phyloP scores from a whole-genome alignment of 1,140 invertebrate species.

The Portunus trituberculatus region DNA sequence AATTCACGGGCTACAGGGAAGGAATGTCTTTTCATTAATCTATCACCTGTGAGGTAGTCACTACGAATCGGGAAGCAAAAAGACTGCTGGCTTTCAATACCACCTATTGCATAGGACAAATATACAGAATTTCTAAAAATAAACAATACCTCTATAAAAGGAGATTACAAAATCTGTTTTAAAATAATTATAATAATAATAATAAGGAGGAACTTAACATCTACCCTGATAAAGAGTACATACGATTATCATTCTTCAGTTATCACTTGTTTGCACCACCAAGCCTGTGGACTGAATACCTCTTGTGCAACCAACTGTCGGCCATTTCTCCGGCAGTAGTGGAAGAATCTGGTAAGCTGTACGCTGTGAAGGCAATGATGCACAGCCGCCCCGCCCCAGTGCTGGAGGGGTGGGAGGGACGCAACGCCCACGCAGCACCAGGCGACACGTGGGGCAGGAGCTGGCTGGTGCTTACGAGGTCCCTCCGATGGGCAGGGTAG shows the following conservation, averaged over 20 bases:
- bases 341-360: conserved; percentile 68
- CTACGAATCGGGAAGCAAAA: conserved; percentile 72
- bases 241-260: conserved; percentile 74
- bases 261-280: conserved; percentile 75
- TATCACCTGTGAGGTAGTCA: conserved; percentile 77
- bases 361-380: conserved; percentile 73
- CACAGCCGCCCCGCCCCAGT: conserved; percentile 30
- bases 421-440: too few species aligned
- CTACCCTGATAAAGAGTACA: conserved; percentile 77
- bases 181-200: conserved; percentile 61
- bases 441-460: neutral
- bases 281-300: conserved; percentile 70
- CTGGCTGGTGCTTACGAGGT: neutral
- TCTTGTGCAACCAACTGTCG: conserved; percentile 57
- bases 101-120: conserved; percentile 78
- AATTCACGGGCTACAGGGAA: conserved; percentile 73
- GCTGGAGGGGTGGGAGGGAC: too few species aligned
- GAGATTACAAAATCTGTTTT: conserved; percentile 73
- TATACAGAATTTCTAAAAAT: conserved; percentile 74
- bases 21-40: conserved; percentile 77
- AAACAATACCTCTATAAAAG: conserved; percentile 76
- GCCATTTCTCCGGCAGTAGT: conserved; percentile 1
- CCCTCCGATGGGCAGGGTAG: neutral
- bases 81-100: conserved; percentile 73
- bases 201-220: conserved; percentile 76